These are phyloP conservation scores for Ormyrus thymus DNA, from an alignment of 2,888 invertebrate genomes.

Conservation along the genomic window DNA sequence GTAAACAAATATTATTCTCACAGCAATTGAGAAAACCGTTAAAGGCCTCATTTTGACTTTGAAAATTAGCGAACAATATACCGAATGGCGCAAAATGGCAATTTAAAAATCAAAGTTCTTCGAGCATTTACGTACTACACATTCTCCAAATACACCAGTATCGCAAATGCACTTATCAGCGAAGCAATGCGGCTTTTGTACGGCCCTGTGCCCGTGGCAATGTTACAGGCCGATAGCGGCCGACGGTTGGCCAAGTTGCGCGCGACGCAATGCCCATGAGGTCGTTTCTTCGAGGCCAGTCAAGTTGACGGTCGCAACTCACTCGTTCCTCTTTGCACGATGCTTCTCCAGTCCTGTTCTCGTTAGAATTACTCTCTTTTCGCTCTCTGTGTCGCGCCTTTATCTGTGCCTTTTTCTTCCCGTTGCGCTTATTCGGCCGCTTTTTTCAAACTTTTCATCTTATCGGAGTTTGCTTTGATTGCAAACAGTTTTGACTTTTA, in stretches of 20 bases:
- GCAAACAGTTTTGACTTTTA: too few species aligned
- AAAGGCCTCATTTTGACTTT: too few species aligned
- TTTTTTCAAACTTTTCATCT: too few species aligned
- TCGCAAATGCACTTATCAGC: constrained; percentile 2
- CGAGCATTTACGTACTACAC: not conserved
- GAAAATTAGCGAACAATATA: not conserved
- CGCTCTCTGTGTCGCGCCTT: not conserved
- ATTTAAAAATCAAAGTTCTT: not conserved
- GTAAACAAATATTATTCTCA: too few species aligned
- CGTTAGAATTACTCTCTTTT: not conserved
- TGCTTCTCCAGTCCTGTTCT: not conserved
- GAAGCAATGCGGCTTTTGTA: not conserved
- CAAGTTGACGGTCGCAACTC: constrained; percentile 58
- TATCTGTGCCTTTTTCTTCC: constrained; percentile 4
- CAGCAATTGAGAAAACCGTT: too few species aligned
- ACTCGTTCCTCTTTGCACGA: constrained; percentile 9
- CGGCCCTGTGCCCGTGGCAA: constrained; percentile 5
- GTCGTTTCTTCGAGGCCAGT: constrained; percentile 54
- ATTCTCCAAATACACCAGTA: not conserved
- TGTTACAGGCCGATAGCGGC: constrained; percentile 4
- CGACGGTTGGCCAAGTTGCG: not conserved
- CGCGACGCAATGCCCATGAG: constrained; percentile 6
- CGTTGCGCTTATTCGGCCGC: not conserved
- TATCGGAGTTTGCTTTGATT: too few species aligned
- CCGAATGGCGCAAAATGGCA: not conserved